These are phyloP conservation scores for Lagopus leucura DNA, from an alignment of 2,113 vertebrate species.

Conservation along the genomic window DNA sequence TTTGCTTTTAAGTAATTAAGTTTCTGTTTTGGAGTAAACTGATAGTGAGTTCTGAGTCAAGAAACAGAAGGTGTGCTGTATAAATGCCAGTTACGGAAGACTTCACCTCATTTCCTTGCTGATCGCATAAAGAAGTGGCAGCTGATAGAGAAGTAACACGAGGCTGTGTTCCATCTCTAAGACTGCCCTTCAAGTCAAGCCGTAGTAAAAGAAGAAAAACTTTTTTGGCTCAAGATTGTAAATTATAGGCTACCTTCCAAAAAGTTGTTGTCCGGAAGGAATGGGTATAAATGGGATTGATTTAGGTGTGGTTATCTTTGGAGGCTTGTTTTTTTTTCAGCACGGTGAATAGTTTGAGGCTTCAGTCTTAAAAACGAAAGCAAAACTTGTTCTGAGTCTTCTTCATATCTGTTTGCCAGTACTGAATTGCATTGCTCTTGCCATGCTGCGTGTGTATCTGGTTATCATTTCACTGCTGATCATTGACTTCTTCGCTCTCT, in stretches of 20 bases:
- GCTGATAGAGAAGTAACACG: not conserved
- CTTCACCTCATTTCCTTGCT: not conserved
- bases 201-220: conserved; percentile 13
- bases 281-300: not conserved
- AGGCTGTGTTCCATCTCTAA: not conserved
- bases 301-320: conserved; percentile 16
- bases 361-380: not conserved
- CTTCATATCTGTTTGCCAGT: conserved; percentile 55
- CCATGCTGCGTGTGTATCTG: conserved; percentile 59
- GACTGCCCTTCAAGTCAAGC: not conserved
- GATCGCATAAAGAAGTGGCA: not conserved
- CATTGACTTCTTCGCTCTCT: conserved; percentile 15
- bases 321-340: conserved; percentile 46
- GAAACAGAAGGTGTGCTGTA: not conserved
- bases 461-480: conserved; percentile 57
- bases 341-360: conserved; percentile 43
- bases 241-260: not conserved
- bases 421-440: conserved; percentile 33
- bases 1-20: not conserved
- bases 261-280: conserved; percentile 19
- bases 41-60: not conserved
- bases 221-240: conserved; percentile 29
- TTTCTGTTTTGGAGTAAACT: not conserved
- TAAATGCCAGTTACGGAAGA: not conserved
- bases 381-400: conserved; percentile 45